These are phyloP conservation scores for Mormyrus iriodes DNA, from an alignment of 2,113 vertebrate species.

Conservation along the genomic window DNA sequence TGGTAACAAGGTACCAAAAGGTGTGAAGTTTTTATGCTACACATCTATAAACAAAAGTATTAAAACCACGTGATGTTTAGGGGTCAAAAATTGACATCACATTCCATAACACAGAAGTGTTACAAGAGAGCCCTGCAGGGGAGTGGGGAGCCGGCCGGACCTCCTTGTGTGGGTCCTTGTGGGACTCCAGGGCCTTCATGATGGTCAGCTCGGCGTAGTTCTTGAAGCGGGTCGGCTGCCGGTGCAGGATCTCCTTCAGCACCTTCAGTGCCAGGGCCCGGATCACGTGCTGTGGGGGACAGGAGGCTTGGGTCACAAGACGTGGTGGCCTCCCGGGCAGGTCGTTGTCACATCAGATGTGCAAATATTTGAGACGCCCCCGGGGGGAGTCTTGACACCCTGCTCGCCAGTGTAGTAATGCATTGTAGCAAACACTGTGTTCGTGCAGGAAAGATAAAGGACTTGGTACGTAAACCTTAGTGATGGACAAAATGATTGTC, in stretches of 20 bases:
- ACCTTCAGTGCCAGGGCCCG: conserved; percentile 86
- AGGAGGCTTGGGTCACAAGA: background rate
- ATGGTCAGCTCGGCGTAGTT: conserved; percentile 95
- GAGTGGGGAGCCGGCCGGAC: conserved; percentile 44
- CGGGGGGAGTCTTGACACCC: background rate
- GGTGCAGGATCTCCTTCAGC: conserved; percentile 84
- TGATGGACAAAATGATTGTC: background rate
- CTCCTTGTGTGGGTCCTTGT: conserved; percentile 94
- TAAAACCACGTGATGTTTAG: background rate
- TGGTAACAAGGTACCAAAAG: background rate
- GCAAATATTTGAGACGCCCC: background rate
- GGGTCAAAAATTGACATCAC: background rate
- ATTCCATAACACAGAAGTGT: background rate
- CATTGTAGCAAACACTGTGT: background rate
- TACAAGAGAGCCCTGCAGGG: background rate
- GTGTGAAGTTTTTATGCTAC: background rate
- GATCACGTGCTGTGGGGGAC: conserved; percentile 72
- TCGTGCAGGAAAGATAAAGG: background rate
- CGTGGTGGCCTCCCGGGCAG: background rate
- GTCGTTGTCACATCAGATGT: background rate
- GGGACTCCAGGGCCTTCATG: conserved; percentile 92
- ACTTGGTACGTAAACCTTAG: background rate
- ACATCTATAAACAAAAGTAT: background rate
- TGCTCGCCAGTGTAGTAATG: background rate
- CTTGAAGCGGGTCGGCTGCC: conserved; percentile 92